phyloP scores from a whole-genome alignment of 2,797 vertebrate species.

The Aselliscus stoliczkanus region DNA sequence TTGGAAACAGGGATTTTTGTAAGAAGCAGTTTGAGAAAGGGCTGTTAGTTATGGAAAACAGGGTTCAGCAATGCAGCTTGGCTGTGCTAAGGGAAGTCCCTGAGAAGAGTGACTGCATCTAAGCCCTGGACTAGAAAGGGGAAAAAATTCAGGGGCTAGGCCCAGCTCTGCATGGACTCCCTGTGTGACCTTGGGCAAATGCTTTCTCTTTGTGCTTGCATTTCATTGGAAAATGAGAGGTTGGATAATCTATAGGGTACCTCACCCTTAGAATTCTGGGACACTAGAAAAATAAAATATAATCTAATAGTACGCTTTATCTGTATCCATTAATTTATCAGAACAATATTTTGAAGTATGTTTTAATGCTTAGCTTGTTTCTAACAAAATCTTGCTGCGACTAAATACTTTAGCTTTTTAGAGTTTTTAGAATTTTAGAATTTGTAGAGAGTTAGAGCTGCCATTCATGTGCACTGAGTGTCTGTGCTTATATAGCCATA shows the following conservation, averaged over 20 bases:
- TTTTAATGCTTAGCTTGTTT: neutral
- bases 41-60: neutral
- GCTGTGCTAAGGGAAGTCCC: neutral
- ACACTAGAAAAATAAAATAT: neutral
- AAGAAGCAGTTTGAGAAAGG: neutral
- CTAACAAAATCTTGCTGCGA: neutral
- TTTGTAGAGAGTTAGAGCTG: neutral
- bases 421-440: neutral
- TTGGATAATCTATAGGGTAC: neutral
- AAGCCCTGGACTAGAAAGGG: neutral
- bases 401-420: neutral
- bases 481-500: neutral
- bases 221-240: neutral
- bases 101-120: neutral
- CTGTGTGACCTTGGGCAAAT: neutral
- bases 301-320: neutral
- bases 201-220: neutral
- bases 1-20: conserved; percentile 27
- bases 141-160: neutral
- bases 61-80: neutral
- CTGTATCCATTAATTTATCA: neutral
- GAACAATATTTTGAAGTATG: conserved; percentile 18
- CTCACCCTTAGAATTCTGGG: neutral
- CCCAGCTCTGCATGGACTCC: neutral
- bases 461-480: neutral